Percentiles rank a stretch among this genome's conserved stretches.
Conservation (phyloP, 2,888 invertebrate species). For the Amiota mariae region DNA sequence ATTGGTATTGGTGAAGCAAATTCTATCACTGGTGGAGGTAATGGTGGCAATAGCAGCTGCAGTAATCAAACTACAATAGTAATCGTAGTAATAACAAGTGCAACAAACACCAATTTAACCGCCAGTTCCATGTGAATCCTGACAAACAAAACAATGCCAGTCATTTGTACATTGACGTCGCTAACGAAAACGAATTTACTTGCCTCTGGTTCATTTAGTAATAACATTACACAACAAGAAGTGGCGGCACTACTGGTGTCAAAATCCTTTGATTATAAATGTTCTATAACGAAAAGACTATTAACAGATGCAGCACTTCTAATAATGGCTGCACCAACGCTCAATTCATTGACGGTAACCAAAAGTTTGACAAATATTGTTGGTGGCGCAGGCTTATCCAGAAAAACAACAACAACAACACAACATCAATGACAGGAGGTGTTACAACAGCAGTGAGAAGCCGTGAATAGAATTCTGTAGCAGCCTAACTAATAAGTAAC, state of each 20-base stretch:
- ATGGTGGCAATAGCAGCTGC: conserved; percentile 24
- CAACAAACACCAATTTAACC: conserved; percentile 33
- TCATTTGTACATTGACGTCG: not conserved
- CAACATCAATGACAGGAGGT: too few species aligned
- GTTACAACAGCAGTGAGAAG: too few species aligned
- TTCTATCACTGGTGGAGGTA: conserved; percentile 25
- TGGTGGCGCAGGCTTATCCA: not conserved
- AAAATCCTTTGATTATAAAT: not conserved
- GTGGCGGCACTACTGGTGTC: not conserved
- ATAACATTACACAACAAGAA: too few species aligned
- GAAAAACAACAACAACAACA: not conserved
- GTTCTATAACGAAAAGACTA: not conserved
- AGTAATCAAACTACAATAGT: conserved; percentile 49
- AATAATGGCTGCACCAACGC: not conserved
- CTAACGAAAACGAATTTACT: not conserved
- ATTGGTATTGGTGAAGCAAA: conserved; percentile 7
- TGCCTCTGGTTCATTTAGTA: too few species aligned
- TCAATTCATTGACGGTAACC: conserved; percentile 56
- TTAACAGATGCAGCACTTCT: too few species aligned
- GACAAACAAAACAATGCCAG: not conserved
- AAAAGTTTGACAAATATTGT: conserved; percentile 70
- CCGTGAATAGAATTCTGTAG: too few species aligned
- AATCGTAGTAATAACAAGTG: conserved; percentile 47
- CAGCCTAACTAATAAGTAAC: too few species aligned
- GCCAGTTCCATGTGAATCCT: too few species aligned